Conservation (phyloP, 2,797 vertebrate species). For the Sparus aurata region DNA sequence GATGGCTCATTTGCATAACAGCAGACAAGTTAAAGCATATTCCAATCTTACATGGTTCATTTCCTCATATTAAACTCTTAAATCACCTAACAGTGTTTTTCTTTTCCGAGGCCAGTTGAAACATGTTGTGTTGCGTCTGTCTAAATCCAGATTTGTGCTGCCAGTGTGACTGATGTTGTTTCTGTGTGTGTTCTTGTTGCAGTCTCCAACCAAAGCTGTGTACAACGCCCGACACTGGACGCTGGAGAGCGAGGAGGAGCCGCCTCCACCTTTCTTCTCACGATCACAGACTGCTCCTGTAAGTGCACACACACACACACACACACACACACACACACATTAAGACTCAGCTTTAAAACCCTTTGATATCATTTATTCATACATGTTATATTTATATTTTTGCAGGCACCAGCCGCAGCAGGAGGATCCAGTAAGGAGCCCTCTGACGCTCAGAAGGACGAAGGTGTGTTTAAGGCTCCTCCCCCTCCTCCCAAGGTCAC, state of each 20-base stretch:
- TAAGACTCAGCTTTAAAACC: too few relatives aligned
- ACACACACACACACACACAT: neutral
- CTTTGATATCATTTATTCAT: neutral
- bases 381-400: rapidly evolving
- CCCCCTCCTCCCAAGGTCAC: constrained; percentile 97
- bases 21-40: neutral
- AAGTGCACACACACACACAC: constrained; percentile 21
- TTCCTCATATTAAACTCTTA: neutral
- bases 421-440: constrained; percentile 81
- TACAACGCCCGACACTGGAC: constrained; percentile 96
- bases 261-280: constrained; percentile 45
- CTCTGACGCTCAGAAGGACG: constrained; percentile 89
- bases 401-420: constrained; percentile 58
- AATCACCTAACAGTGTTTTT: neutral
- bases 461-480: constrained; percentile 96
- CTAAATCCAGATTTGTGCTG: neutral
- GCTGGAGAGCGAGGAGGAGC: constrained; percentile 74
- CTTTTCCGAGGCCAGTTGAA: neutral
- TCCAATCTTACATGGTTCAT: neutral
- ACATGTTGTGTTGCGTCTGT: neutral
- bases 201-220: constrained; percentile 96
- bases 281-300: constrained; percentile 57
- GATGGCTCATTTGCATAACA: neutral
- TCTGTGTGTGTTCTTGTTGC: constrained; percentile 22
- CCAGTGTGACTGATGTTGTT: neutral